Evolutionary conservation across 2,113 vertebrate genomes (phyloP).

Genomic region (Dolichotis patagonum): DNA sequence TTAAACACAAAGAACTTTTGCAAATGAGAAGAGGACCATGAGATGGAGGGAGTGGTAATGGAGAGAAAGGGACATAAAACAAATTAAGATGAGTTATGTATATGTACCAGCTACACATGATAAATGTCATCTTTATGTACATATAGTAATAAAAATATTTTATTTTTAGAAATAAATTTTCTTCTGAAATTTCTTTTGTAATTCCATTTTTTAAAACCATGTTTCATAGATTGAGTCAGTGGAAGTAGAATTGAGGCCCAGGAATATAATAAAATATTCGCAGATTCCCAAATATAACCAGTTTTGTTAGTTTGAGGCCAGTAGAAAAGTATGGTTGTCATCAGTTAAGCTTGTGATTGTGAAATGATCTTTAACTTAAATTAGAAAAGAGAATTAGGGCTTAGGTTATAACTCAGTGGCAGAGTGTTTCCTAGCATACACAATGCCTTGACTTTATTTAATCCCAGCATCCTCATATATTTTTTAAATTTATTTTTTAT

Average conservation of each 20-base stretch:
- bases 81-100: background rate
- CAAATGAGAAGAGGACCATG: background rate
- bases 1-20: slow-evolving; percentile 21
- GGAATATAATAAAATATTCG: slow-evolving; percentile 32
- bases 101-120: background rate
- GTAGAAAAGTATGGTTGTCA: slow-evolving; percentile 3
- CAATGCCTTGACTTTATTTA: background rate
- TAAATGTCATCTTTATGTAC: background rate
- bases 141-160: background rate
- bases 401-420: background rate
- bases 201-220: background rate
- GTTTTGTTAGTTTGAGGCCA: background rate
- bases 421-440: background rate
- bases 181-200: slow-evolving; percentile 43
- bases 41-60: background rate
- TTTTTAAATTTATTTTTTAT: background rate
- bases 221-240: slow-evolving; percentile 13
- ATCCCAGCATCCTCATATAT: background rate
- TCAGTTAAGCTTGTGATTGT: background rate
- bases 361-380: slow-evolving; percentile 46
- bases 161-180: background rate
- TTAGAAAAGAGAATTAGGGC: slow-evolving; percentile 17
- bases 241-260: background rate
- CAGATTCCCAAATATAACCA: background rate
- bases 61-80: background rate